Base-by-base conservation (phyloP, 2,888 invertebrate species). In the Dermolepida albohirtum region DNA sequence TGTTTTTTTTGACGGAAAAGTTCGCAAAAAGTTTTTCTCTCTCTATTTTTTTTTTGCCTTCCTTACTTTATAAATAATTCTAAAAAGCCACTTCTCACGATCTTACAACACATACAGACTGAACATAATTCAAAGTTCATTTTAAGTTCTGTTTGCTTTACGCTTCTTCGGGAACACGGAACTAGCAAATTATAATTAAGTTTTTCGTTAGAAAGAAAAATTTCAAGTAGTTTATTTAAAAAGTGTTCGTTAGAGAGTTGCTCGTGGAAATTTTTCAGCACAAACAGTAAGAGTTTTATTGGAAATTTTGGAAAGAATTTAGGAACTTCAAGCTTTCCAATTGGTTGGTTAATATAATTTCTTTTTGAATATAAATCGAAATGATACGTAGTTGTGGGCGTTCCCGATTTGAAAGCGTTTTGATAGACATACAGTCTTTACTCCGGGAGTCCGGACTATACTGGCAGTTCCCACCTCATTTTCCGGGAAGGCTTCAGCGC, bases 391-490 rank as follows among this genome's bases (percentile, higher is more conserved):
- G 12, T 39, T 39, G 66, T 66, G 66, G 66, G 66, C 66, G 66
- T 66, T 55, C 57, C 66, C 57, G 66, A 16, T 41, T n/a, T 22
- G 22, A 57, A 57, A 57, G 49, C 52, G 39, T 27, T n/a, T 29
- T 43, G n/a, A 27, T 27, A 39, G 39, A 39, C 55, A 29, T 59
- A 34, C 47, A 34, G 41, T 12, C 66, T 57, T 57, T 34, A 22
- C 59, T 40, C 52, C 29, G 55, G 29, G 40, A 66, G 57, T 66
- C 40, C 57, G 40, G 66, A 57, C 49, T 66, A 49, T 39, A 66
- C 66, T 66, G 66, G 47, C 66, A 66, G 40, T 66, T 66, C 66
- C 66, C 66, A 64, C 57, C 66, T 66, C 57, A 66, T 66, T 66
- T 66, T 66, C 66, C 47, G 50, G 66, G 57, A 65, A 44, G 47